phyloP scores from a whole-genome alignment of 1,140 invertebrate genomes.

The Sminthurinus signatus region DNA sequence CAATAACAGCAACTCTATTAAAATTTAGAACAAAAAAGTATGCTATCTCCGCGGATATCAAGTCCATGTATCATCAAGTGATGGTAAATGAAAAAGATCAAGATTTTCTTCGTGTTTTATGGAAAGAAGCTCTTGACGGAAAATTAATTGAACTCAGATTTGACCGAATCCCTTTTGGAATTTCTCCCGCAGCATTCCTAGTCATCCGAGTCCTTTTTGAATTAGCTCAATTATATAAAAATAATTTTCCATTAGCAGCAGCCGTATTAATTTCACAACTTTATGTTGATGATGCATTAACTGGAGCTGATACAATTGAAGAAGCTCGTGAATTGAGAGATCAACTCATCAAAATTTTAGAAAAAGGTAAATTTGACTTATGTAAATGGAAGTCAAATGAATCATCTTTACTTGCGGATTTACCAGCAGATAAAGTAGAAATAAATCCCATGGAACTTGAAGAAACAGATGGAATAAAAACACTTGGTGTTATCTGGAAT shows the following conservation, averaged over 20 bases:
- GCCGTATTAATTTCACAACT: not conserved
- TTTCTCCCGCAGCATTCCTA: constrained; percentile 42
- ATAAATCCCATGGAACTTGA: not conserved
- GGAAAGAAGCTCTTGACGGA: no score
- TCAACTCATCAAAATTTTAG: constrained; percentile 10
- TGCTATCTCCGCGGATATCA: no score
- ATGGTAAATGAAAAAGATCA: no score
- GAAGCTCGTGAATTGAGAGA: constrained; percentile 25
- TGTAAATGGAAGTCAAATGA: constrained; percentile 11
- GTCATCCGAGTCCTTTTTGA: constrained; percentile 42
- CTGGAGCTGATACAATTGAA: constrained; percentile 1
- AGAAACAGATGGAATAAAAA: not conserved
- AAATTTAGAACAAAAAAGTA: no score
- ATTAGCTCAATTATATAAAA: constrained; percentile 33
- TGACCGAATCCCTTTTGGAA: constrained; percentile 46
- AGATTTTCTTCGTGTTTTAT: no score
- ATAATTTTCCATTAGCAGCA: not conserved
- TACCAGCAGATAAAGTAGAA: not conserved
- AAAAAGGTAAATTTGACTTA: not conserved
- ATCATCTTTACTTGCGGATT: not conserved
- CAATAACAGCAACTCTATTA: no score
- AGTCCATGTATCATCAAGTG: no score
- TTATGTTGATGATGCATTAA: not conserved
- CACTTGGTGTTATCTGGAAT: constrained; percentile 10
- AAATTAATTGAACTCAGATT: no score